phyloP scores from a whole-genome alignment of 2,797 vertebrate species.

The Xiphophorus birchmanni region DNA sequence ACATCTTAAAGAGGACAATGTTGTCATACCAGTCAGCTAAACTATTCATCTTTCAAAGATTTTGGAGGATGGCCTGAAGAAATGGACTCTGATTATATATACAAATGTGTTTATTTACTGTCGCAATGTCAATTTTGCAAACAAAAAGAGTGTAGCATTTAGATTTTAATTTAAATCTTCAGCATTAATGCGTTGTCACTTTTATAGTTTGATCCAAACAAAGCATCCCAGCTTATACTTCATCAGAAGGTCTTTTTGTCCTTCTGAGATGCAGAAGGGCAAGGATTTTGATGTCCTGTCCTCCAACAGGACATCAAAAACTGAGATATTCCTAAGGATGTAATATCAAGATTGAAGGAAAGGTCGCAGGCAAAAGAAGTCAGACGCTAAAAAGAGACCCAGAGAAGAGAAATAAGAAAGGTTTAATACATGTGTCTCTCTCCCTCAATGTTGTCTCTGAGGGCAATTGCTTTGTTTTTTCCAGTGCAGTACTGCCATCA shows the following conservation, averaged over 20 bases:
- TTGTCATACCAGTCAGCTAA: too few relatives aligned
- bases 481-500: slow-evolving; percentile 6
- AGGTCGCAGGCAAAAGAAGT: background rate
- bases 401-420: background rate
- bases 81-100: background rate
- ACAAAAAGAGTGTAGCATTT: background rate
- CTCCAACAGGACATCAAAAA: background rate
- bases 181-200: background rate
- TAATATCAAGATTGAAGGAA: background rate
- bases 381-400: background rate
- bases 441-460: background rate
- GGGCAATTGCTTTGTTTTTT: background rate
- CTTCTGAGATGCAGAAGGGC: background rate
- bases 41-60: too few relatives aligned
- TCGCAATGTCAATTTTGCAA: background rate
- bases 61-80: too few relatives aligned
- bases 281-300: too few relatives aligned
- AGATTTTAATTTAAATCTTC: background rate
- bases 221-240: background rate
- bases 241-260: background rate
- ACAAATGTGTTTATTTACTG: background rate
- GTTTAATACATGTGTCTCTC: background rate
- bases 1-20: too few relatives aligned
- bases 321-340: background rate
- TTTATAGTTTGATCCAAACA: background rate